Percentiles rank a stretch among this genome's conserved stretches.
Conservation (phyloP, 2,797 vertebrate species). For the Rhincodon typus region DNA sequence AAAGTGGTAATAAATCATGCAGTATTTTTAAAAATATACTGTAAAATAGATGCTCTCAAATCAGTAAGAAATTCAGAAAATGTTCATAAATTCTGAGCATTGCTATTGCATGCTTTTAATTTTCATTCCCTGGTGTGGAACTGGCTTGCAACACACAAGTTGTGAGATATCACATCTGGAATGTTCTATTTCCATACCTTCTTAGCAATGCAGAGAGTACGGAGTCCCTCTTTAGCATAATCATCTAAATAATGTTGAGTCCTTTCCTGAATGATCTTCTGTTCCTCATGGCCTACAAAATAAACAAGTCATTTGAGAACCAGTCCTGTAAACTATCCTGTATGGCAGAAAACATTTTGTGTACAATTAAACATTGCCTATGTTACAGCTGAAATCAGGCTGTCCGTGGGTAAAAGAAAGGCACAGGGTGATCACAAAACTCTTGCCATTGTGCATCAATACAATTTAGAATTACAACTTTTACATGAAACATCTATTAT, state of each 20-base stretch:
- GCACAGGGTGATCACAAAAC: not conserved
- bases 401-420: not conserved
- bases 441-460: not conserved
- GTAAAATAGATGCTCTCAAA: not conserved
- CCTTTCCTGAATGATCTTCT: conserved; percentile 57
- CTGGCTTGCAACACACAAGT: not conserved
- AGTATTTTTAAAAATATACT: not conserved
- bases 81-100: not conserved
- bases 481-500: not conserved
- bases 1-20: not conserved
- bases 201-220: conserved; percentile 86
- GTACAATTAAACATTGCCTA: not conserved
- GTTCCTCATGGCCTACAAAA: conserved; percentile 30
- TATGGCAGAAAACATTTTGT: not conserved
- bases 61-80: not conserved
- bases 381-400: not conserved
- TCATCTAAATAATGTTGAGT: conserved; percentile 79
- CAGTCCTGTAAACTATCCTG: not conserved
- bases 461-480: not conserved
- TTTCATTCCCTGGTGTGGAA: not conserved
- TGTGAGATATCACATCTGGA: not conserved
- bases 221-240: conserved; percentile 80
- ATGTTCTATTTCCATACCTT: conserved; percentile 59
- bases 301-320: not conserved
- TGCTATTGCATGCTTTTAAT: not conserved